Conservation (phyloP, 1,140 invertebrate genomes). For the Procambarus clarkii region DNA sequence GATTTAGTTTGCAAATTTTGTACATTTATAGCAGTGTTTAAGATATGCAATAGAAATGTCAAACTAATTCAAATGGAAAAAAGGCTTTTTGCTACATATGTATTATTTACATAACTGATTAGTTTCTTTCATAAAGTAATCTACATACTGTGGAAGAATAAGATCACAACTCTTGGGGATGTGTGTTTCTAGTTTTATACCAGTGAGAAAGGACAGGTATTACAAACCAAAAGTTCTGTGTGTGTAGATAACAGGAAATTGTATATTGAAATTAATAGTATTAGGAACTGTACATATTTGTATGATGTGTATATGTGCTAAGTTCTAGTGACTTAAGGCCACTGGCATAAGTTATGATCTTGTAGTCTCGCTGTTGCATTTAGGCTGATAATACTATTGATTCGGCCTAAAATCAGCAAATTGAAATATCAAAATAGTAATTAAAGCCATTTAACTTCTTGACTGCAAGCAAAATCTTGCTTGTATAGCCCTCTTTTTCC, state of each 20-base stretch:
- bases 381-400: slow-evolving; percentile 15
- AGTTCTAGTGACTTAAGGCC: slow-evolving; percentile 21
- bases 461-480: slow-evolving; percentile 18
- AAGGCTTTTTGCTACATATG: background rate
- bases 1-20: background rate
- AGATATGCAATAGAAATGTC: slow-evolving; percentile 1
- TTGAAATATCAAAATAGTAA: slow-evolving; percentile 41
- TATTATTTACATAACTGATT: background rate
- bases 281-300: slow-evolving; percentile 31
- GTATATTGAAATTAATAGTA: background rate
- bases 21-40: background rate
- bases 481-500: slow-evolving; percentile 43
- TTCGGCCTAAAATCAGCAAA: slow-evolving; percentile 24
- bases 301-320: slow-evolving; percentile 35
- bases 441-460: background rate
- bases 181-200: background rate
- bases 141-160: background rate
- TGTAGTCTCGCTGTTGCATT: slow-evolving; percentile 26
- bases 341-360: slow-evolving; percentile 10
- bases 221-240: slow-evolving; percentile 15
- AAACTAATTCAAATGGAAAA: background rate
- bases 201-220: slow-evolving; percentile 13
- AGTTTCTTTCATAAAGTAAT: background rate
- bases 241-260: slow-evolving; percentile 14
- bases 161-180: background rate